Base-by-base conservation (phyloP, 1,140 invertebrate genomes). In the Ceratina calcarata region DNA sequence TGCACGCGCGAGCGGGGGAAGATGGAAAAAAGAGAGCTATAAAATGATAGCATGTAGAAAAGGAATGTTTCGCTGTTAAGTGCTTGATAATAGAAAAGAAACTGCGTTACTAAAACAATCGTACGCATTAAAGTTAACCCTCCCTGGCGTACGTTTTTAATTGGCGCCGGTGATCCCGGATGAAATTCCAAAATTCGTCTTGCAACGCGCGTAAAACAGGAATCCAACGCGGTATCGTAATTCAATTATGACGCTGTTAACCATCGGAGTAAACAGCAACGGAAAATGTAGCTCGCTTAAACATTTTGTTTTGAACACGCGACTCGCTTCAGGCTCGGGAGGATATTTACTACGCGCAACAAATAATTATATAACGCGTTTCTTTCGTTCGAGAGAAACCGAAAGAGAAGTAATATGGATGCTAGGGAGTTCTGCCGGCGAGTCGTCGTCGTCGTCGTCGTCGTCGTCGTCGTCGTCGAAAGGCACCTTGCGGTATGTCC, bases 71-170 rank as follows among this genome's bases (percentile, higher is more conserved):
- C 76, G 79, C 87, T 86, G 89, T 91, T 91, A 89, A 90, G 89
- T 86, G 82, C 80, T 76, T 82, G 68, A 86, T 70, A 83, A 80
- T 76, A 74, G 82, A 87, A 88, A 89, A 83, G 81, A 86, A 81
- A 75, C 79, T n/a, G 85, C 20, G 84, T 89, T 90, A 88, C 89
- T 92, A 91, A 92, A 91, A 88, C 88, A 90, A 89, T 86, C 76
- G 75, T 78, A 78, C 82, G 67, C 68, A 57, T 66, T 72, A 53
- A 76, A 68, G 74, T 57, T n/a, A n/a, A n/a, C 49, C 55, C 71
- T 76, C 49, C 69, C 58, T 75, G 51, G 49, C 64, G 62, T 45
- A 22, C 75, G 64, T 82, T 84, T 84, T 86, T 86, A 83, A 87
- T 81, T 79, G 20, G 68, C 81, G 68, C 15, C n/a, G 62, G 58